Evolutionary conservation across 2,888 invertebrate species (phyloP), one percentile per base, ranked within the genome.

Genomic region (Diogma glabrata): DNA sequence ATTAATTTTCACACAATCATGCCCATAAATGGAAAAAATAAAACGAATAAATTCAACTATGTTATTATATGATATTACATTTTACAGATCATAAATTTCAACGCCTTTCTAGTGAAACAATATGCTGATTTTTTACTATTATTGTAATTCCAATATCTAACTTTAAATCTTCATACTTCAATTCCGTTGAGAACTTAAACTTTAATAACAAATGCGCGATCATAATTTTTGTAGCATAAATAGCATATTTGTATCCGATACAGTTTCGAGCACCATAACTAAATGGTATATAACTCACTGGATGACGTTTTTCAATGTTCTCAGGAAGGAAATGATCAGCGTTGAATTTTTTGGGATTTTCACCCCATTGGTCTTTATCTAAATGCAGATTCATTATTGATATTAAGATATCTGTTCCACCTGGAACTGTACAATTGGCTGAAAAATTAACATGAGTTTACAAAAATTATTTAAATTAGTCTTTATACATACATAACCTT

Each of bases 231-330:
- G 20, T 4, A 5, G 40, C 40, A 40, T 19, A 6, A 4, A 12
- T 10, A 12, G 40, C 8, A 12, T 43, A 43, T 43, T 43, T 43
- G 3, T 12, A 4, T 3, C n/a, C 43, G 8, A 20, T 43, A 12
- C 43, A 43, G n/a, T 43, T 43, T 3, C 43, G 43, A 12, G 8
- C 2, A 6, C 43, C 43, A 43, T 43, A 43, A 43, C 43, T 43
- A 8, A 22, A 43, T 1, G 43, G 43, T 12, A 43, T 43, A 20
- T 7, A 43, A n/a, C 43, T 43, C 2, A 43, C n/a, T 22, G 23
- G 17, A 1, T 20, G 43, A 3, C 43, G 43, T 20, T 43, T 43
- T 22, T 12, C 43, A 12, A 22, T 9, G n/a, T 43, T 43, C n/a
- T 43, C 43, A 2, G 43, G 43, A n/a, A 43, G 43, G 23, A 43